phyloP scores from a whole-genome alignment of 2,113 vertebrate species.

The Eurypyga helias region DNA sequence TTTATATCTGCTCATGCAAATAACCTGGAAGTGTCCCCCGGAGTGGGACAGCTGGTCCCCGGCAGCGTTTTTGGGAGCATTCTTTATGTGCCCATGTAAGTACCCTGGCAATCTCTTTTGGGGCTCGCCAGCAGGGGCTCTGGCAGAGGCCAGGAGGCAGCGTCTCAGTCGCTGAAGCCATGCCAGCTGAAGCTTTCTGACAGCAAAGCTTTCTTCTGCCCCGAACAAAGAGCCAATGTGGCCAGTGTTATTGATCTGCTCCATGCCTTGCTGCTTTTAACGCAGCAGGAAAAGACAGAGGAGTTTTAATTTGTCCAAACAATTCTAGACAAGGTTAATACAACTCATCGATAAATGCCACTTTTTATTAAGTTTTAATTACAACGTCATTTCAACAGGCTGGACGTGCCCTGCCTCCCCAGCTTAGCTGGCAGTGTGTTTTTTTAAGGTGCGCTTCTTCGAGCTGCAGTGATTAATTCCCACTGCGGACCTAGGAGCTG shows the following conservation, averaged over 20 bases:
- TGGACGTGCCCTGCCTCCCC: neutral
- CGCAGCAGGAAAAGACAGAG: neutral
- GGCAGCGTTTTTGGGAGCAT: neutral
- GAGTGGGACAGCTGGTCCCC: slow-evolving; percentile 28
- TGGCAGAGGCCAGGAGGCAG: neutral
- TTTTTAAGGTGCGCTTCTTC: neutral
- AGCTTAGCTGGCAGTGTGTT: neutral
- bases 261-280: neutral
- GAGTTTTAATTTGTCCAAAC: slow-evolving; percentile 30
- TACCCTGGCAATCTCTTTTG: slow-evolving; percentile 2
- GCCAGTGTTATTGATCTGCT: neutral
- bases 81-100: slow-evolving; percentile 1
- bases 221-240: neutral
- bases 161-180: neutral
- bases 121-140: slow-evolving; percentile 36
- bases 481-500: neutral
- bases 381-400: neutral
- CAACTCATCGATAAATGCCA: neutral
- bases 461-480: neutral
- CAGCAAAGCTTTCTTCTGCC: slow-evolving; percentile 28
- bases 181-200: slow-evolving; percentile 20
- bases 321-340: slow-evolving; percentile 59
- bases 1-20: slow-evolving; percentile 29
- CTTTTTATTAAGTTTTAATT: slow-evolving; percentile 52
- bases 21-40: neutral